Evolutionary conservation across 2,888 invertebrate species (phyloP), one percentile per base, ranked within the genome.

Genomic region (Nemurella pictetii): DNA sequence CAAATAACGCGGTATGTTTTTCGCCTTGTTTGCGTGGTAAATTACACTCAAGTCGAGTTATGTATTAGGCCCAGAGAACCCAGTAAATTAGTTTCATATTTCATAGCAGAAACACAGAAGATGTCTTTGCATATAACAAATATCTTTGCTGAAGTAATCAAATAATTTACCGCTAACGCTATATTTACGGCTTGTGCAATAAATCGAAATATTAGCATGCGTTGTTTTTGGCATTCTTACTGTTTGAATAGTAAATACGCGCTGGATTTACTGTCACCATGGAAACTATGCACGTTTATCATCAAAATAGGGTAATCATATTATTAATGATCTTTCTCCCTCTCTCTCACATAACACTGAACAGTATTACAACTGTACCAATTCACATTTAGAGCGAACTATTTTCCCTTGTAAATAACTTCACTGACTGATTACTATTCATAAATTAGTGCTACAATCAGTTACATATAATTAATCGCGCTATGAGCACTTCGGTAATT

Each of bases 381-480:
- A n/a, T n/a, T n/a, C n/a, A n/a, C n/a, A n/a, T n/a, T n/a, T n/a
- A 20, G 55, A 3, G 20, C 55, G 3, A 55, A 55, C 55, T 20
- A 12, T 3, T 55, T 55, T 15, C 55, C 55, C 9, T 20, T 2
- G 55, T 55, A 55, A 55, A 55, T 55, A 55, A 55, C 20, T 26
- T 28, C 28, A 12, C 28, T 28, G 75, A 75, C 75, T 75, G 75
- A 75, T 75, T 75, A 28, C 75, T 27, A 9, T 25, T n/a, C 80
- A 81, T 35, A 35, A 36, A 81, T 81, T 81, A 81, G 80, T 81
- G 36, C 1, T n/a, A 5, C 35, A 30, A 81, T 81, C 80, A 36
- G 80, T 81, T 35, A 81, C 80, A 81, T 35, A 35, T 81, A 35
- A 81, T 81, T 81, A 81, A 26, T 26, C 25, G 80, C 15, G 29